Percentiles rank a stretch among this genome's conserved stretches.
phyloP scores from a whole-genome alignment of 2,888 invertebrate genomes.

The Hypena proboscidalis region DNA sequence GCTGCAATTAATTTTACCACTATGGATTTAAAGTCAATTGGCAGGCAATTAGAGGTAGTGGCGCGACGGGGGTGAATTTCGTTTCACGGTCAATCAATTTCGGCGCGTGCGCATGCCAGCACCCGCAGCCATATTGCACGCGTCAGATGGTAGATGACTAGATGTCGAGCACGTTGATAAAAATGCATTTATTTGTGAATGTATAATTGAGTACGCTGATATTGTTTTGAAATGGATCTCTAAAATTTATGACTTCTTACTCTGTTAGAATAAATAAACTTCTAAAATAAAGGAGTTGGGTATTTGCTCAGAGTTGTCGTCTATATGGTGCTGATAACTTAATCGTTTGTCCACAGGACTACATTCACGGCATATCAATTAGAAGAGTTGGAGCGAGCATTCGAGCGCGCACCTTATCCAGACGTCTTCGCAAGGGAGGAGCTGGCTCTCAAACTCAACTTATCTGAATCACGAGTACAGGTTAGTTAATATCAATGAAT shows the following conservation, averaged over 20 bases:
- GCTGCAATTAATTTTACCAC: too few relatives aligned
- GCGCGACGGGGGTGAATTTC: constrained; percentile 80
- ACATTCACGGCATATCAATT: constrained; percentile 98
- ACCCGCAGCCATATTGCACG: constrained; percentile 85
- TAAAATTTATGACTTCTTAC: constrained; percentile 1
- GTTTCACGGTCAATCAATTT: constrained; percentile 85
- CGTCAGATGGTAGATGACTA: constrained; percentile 81
- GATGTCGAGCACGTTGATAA: constrained; percentile 52
- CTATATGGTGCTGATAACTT: constrained; percentile 3
- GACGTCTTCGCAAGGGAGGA: constrained; percentile 98
- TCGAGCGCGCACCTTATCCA: constrained; percentile 97
- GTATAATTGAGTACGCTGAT: constrained; percentile 38
- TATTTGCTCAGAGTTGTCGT: too few relatives aligned
- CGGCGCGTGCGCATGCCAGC: constrained; percentile 76
- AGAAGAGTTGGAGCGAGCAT: constrained; percentile 96
- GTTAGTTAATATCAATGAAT: constrained; percentile 44
- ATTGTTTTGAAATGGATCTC: constrained; percentile 17
- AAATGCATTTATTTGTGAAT: constrained; percentile 60
- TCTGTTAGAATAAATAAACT: too few relatives aligned
- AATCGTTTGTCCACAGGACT: constrained; percentile 87
- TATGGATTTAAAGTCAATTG: constrained; percentile 69
- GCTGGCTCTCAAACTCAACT: constrained; percentile 94
- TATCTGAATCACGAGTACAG: constrained; percentile 90
- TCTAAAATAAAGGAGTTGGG: too few relatives aligned
- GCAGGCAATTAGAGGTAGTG: constrained; percentile 73